Evolutionary conservation across 2,797 vertebrate genomes (phyloP).

Genomic region (Acrocephalus scirpaceus): DNA sequence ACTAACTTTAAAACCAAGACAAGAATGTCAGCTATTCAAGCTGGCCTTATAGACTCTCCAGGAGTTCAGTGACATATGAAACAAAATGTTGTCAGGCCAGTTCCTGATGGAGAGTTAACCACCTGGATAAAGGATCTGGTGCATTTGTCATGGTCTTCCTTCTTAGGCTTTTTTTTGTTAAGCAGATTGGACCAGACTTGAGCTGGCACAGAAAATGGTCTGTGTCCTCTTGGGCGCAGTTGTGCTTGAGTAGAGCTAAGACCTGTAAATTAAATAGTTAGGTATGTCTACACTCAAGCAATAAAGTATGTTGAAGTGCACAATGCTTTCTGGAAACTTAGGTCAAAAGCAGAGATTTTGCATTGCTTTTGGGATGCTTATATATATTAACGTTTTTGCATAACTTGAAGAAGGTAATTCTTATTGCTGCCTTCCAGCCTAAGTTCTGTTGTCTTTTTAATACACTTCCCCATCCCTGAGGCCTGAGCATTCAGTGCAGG

Average conservation of each 20-base stretch:
- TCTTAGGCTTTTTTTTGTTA: not conserved
- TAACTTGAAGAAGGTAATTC: not conserved
- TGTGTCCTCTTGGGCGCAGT: not conserved
- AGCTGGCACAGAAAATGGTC: not conserved
- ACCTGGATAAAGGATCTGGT: not conserved
- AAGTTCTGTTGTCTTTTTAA: not conserved
- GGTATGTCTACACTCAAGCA: not conserved
- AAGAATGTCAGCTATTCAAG: not conserved
- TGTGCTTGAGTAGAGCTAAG: not conserved
- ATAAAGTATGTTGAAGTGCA: not conserved
- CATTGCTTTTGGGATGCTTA: not conserved
- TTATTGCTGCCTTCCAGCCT: not conserved
- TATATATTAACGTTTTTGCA: not conserved
- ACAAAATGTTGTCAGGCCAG: not conserved
- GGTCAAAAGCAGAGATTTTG: not conserved
- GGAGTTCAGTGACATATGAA: not conserved
- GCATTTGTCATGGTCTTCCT: not conserved
- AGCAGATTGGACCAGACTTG: not conserved
- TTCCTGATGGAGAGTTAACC: not conserved
- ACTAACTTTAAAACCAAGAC: not conserved
- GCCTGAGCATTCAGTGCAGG: not conserved
- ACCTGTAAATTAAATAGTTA: not conserved
- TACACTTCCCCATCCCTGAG: not conserved
- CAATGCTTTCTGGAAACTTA: not conserved
- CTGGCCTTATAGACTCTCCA: not conserved